These are phyloP conservation scores for Chrysolina oricalcia DNA, from an alignment of 2,888 invertebrate genomes.

Conservation along the genomic window DNA sequence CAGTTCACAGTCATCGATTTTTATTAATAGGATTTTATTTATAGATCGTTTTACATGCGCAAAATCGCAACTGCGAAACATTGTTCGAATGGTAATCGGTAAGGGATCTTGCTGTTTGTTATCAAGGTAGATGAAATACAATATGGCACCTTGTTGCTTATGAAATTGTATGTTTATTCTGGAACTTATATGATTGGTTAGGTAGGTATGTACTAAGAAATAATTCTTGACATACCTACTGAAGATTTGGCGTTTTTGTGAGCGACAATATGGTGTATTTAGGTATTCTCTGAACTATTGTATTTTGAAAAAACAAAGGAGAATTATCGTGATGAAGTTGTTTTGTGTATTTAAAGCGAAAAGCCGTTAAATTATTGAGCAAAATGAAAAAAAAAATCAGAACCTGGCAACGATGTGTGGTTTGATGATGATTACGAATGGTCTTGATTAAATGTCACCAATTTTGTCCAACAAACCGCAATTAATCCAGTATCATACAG, in stretches of 20 bases:
- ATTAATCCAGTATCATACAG: too few species aligned
- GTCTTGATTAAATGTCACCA: not conserved
- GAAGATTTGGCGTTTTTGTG: too few species aligned
- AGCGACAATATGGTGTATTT: too few species aligned
- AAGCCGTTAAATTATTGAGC: too few species aligned
- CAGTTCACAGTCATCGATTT: constrained; percentile 57
- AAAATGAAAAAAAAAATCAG: too few species aligned
- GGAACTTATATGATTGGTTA: not conserved
- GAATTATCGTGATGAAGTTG: too few species aligned
- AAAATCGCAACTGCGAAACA: constrained; percentile 34
- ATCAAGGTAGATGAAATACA: not conserved
- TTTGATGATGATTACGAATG: not conserved
- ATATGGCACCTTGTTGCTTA: not conserved
- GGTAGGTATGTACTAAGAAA: too few species aligned
- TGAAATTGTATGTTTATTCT: not conserved
- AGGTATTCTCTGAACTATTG: too few species aligned
- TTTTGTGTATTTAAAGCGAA: too few species aligned
- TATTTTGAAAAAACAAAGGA: too few species aligned
- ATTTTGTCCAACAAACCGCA: not conserved
- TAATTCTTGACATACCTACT: too few species aligned
- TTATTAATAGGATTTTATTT: constrained; percentile 60
- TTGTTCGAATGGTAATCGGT: constrained; percentile 30
- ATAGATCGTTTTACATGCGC: constrained; percentile 50
- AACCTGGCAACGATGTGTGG: too few species aligned
- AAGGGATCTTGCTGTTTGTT: not conserved